Evolutionary conservation across 2,797 vertebrate species (phyloP), one percentile per base, ranked within the genome.

Genomic region (Esox masquinongy): DNA sequence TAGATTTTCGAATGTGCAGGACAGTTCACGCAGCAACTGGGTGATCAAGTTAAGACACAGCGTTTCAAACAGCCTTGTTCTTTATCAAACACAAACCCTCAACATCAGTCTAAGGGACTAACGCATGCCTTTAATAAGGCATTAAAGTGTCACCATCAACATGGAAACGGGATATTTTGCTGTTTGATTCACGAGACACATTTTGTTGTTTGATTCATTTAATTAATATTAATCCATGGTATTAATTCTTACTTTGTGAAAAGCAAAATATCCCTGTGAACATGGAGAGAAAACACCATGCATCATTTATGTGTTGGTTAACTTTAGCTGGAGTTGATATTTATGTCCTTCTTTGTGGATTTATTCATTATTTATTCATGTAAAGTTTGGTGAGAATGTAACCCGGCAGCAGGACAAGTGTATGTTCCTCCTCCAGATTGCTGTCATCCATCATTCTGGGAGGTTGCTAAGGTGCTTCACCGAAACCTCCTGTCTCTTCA

Each of bases 41-140:
- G 29, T 31, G 29, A 31, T 43, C 9, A 9, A 6, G 9, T 43
- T 1, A 66, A 51, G 69, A 50, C 9, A 29, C 47, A 1, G 19
- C 59, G 34, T 79, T 79, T 82, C 78, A 0, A 56, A 76, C 72
- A 73, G 69, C 53, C 29, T 17, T 0, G 9, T 71, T 0, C 0
- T 86, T 91, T 82, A 91, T 91, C 88, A 26, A 2, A 72, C n/a
- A 17, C 1, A 50, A 84, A 88, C 86, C 87, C 83, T 76, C 73
- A 77, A 83, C 43, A 43, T 16, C 77, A 49, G 43, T 74, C 77
- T 68, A 68, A 50, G 8, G 34, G 72, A 50, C 49, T 17, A 17
- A 51, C 69, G 0, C 26, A 5, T 5, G 79, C 80, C 73, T 39
- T 5, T 0, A 81, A 49, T n/a, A 47, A 68, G 66, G 29, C 70